Evolutionary conservation across 2,888 invertebrate species (phyloP).

Genomic region (Leucozona laternaria): DNA sequence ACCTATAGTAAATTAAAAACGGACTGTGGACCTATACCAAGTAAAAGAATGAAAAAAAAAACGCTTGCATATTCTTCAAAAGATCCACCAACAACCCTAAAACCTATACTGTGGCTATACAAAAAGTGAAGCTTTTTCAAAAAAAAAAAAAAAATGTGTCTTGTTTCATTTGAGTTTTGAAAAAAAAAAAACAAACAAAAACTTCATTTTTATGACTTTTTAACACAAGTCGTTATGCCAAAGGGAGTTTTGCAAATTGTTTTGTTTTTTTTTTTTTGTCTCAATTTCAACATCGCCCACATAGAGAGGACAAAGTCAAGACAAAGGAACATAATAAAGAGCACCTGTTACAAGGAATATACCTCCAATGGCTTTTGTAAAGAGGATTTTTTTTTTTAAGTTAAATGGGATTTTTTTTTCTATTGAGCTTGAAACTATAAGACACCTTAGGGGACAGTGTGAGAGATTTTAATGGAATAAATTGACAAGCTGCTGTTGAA

Average conservation of each 20-base stretch:
- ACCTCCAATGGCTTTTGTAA: conserved; percentile 8
- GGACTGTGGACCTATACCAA: not conserved
- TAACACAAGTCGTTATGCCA: conserved; percentile 65
- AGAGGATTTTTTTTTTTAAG: conserved; percentile 58
- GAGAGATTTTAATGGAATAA: conserved; percentile 71
- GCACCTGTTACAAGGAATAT: conserved; percentile 67
- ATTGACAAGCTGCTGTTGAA: conserved; percentile 73
- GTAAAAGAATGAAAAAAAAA: not conserved
- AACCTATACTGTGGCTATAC: not conserved
- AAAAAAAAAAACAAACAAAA: not conserved
- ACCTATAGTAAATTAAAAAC: not conserved
- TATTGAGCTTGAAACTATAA: conserved; percentile 50
- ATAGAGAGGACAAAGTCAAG: not conserved
- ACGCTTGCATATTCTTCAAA: not conserved
- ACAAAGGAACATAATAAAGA: conserved; percentile 63
- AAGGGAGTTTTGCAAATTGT: conserved; percentile 68
- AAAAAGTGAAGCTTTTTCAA: not conserved
- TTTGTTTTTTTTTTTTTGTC: conserved; percentile 42
- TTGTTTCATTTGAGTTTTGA: conserved; percentile 10
- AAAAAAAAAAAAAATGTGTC: conserved; percentile 49
- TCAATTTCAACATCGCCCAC: conserved; percentile 5
- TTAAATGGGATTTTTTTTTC: conserved; percentile 34
- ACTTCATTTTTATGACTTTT: conserved; percentile 46
- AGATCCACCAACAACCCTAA: not conserved
- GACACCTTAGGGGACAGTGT: conserved; percentile 52